phyloP scores from a whole-genome alignment of 2,888 invertebrate species.

The Yponomeuta cagnagella region DNA sequence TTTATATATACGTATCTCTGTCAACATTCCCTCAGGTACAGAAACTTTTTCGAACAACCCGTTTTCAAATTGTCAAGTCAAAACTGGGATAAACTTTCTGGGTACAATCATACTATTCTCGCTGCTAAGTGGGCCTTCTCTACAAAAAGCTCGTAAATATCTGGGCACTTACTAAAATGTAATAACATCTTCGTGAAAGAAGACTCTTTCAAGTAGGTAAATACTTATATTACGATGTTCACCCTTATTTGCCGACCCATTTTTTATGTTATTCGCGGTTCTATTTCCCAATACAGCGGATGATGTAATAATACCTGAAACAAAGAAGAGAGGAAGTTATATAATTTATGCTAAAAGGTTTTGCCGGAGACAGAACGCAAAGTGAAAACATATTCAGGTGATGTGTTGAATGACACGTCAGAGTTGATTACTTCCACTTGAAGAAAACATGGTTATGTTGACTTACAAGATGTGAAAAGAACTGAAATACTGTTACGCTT shows the following conservation, averaged over 20 bases:
- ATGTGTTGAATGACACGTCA: not conserved
- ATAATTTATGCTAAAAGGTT: not conserved
- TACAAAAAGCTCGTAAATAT: not conserved
- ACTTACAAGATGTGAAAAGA: no score
- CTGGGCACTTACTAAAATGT: not conserved
- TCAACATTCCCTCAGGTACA: no score
- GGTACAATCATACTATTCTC: no score
- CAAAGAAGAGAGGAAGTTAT: not conserved
- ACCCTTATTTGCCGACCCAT: not conserved
- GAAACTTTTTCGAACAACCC: no score
- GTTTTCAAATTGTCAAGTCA: no score
- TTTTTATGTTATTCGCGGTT: not conserved
- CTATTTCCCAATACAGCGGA: not conserved
- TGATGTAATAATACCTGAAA: constrained; percentile 3
- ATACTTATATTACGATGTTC: not conserved
- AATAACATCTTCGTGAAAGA: not conserved
- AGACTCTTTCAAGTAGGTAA: not conserved
- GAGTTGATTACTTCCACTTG: no score
- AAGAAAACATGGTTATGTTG: no score
- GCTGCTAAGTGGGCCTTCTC: not conserved
- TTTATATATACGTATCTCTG: no score
- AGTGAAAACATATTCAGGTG: not conserved
- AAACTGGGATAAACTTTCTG: no score
- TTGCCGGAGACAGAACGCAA: not conserved
- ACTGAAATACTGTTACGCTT: no score